These are phyloP conservation scores for Brachyhypopomus occidentalis DNA, from an alignment of 2,113 vertebrate species.

Conservation along the genomic window DNA sequence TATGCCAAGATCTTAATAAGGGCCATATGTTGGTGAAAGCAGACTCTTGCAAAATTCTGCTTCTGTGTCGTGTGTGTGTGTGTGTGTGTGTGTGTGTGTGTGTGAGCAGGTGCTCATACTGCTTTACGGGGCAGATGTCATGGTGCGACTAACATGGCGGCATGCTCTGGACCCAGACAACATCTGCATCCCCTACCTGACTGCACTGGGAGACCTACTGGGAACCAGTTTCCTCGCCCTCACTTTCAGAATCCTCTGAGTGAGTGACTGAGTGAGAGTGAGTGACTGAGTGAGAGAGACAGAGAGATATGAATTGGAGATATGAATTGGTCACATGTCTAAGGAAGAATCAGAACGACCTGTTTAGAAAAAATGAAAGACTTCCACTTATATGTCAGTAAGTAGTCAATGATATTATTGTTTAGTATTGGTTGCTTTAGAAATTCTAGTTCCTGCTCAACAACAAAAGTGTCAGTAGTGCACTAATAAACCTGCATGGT, in stretches of 20 bases:
- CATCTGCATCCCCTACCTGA: conserved; percentile 97
- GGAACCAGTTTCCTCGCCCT: conserved; percentile 88
- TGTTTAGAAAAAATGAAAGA: no score
- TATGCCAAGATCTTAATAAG: conserved; percentile 18
- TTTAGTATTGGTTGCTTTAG: no score
- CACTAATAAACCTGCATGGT: no score
- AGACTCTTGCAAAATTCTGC: neutral
- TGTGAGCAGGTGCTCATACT: conserved; percentile 83
- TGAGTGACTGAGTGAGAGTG: neutral
- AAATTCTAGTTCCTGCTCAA: no score
- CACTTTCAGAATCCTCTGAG: conserved; percentile 73
- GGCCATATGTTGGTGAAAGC: conserved; percentile 40
- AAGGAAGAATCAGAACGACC: no score
- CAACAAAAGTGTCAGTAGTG: no score
- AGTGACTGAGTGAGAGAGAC: neutral
- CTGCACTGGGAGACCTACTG: conserved; percentile 90
- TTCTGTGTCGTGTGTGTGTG: neutral
- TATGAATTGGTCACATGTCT: no score
- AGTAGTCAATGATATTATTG: no score
- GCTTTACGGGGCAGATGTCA: conserved; percentile 86
- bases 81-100: no score
- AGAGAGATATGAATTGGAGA: no score
- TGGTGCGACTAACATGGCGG: conserved; percentile 87
- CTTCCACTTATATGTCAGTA: no score
- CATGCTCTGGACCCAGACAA: conserved; percentile 89